phyloP scores from a whole-genome alignment of 35 echinoderm and acorn worm genomes.

The Stichopus chloronotus region DNA sequence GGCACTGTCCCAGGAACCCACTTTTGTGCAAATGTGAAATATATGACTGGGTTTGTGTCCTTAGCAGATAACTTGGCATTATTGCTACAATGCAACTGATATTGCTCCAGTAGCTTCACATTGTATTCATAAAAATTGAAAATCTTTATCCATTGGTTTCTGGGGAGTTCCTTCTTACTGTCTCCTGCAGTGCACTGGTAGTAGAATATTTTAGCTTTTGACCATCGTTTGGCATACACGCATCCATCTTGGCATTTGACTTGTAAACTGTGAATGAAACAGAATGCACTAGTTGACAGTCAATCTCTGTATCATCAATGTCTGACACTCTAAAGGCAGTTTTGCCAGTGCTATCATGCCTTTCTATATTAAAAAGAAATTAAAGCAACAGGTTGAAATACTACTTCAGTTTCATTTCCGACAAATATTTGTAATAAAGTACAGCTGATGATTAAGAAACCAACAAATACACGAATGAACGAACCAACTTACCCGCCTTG shows the following conservation, averaged over 20 bases:
- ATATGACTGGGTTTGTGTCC: background rate
- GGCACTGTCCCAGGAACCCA: background rate
- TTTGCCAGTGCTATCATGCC: too few species aligned
- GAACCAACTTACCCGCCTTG: conserved; percentile 17
- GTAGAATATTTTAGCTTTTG: conserved; percentile 43
- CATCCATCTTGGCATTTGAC: conserved; percentile 5
- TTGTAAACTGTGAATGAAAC: background rate
- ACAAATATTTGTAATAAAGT: too few species aligned
- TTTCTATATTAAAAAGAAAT: too few species aligned
- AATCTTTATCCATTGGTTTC: background rate
- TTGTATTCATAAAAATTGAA: background rate
- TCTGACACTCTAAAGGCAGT: too few species aligned
- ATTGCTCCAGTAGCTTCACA: background rate
- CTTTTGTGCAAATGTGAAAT: conserved; percentile 29
- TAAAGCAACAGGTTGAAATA: too few species aligned
- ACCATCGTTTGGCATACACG: conserved; percentile 34
- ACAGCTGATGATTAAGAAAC: background rate
- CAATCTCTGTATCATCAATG: too few species aligned
- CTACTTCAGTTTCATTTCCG: too few species aligned
- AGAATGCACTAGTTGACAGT: background rate
- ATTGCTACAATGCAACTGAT: background rate
- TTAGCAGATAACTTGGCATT: background rate
- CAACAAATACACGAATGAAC: background rate
- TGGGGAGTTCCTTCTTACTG: background rate
- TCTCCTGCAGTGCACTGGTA: too few species aligned